phyloP scores from a whole-genome alignment of 2,888 invertebrate species.

The Nezara viridula region DNA sequence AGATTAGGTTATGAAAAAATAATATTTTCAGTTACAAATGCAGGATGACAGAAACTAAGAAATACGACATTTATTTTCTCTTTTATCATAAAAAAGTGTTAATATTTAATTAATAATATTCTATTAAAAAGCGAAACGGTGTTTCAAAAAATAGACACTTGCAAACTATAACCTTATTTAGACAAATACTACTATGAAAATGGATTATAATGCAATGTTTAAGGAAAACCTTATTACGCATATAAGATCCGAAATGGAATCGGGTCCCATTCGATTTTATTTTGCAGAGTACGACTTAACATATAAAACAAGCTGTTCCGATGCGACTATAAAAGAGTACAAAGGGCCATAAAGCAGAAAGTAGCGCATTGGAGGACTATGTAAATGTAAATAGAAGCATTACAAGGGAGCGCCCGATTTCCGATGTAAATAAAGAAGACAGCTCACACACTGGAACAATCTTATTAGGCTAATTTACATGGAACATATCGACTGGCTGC shows the following conservation, averaged over 20 bases:
- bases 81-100: background rate
- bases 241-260: background rate
- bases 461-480: conserved; percentile 45
- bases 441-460: background rate
- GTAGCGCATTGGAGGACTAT: background rate
- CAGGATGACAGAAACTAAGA: background rate
- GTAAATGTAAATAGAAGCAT: background rate
- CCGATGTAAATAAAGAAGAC: conserved; percentile 19
- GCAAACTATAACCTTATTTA: no score
- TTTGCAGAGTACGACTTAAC: background rate
- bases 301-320: background rate
- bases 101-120: background rate
- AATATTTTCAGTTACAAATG: background rate
- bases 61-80: background rate
- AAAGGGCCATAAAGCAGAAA: background rate
- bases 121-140: no score
- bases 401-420: background rate
- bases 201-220: background rate
- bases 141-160: no score
- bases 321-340: background rate
- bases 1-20: conserved; percentile 25
- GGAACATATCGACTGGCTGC: conserved; percentile 19
- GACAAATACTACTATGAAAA: background rate
- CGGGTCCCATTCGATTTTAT: background rate
- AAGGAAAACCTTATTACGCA: background rate